Percentiles rank a stretch among this genome's conserved stretches.
phyloP scores from a whole-genome alignment of 1,140 invertebrate genomes.

The Colletes latitarsis region DNA sequence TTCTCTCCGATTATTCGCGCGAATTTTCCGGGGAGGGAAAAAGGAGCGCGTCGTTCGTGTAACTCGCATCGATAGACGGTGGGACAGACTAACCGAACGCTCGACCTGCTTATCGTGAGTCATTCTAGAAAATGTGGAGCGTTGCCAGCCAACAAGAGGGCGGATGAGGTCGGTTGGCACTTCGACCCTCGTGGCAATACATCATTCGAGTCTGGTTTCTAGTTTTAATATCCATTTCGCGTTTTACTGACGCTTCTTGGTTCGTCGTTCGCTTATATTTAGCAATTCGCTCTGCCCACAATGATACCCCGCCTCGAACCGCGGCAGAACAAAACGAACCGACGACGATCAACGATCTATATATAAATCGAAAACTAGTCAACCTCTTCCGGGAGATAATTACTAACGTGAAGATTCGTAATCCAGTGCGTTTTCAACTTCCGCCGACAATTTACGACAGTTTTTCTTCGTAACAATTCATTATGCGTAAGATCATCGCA shows the following conservation, averaged over 20 bases:
- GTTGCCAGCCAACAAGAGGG: constrained; percentile 56
- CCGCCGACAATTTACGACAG: no score
- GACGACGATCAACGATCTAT: no score
- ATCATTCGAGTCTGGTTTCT: constrained; percentile 35
- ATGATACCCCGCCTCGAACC: background rate
- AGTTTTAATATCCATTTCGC: constrained; percentile 46
- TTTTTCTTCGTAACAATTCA: no score
- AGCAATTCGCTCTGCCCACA: constrained; percentile 16
- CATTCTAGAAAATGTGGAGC: constrained; percentile 53
- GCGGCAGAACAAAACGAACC: background rate
- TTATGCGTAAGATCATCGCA: no score
- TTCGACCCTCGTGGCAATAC: constrained; percentile 42
- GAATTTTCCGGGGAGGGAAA: background rate
- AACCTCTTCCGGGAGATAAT: no score
- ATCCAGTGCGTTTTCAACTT: no score
- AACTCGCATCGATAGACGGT: constrained; percentile 7
- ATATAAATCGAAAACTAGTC: no score
- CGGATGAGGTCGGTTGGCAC: constrained; percentile 42
- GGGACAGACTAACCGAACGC: constrained; percentile 24
- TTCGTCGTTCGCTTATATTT: constrained; percentile 41
- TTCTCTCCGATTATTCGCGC: background rate
- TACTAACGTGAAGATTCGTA: no score
- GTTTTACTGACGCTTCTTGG: background rate
- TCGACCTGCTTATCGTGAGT: constrained; percentile 56
- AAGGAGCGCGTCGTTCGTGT: background rate